phyloP scores from a whole-genome alignment of 2,113 vertebrate species.

The Trochalopteron elliotii region DNA sequence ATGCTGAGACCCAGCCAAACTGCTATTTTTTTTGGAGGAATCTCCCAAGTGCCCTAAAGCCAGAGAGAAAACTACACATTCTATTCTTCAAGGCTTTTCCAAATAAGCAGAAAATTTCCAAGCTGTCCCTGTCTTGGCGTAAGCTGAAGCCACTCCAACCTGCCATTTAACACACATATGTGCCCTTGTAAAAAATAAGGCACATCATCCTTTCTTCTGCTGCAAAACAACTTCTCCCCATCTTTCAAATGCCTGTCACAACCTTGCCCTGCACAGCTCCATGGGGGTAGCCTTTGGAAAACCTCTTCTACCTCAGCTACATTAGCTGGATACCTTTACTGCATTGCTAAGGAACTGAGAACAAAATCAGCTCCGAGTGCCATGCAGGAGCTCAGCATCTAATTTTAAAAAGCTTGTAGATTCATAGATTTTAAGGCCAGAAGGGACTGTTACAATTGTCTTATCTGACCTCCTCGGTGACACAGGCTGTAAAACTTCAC shows the following conservation, averaged over 20 bases:
- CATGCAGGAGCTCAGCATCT: rapidly evolving
- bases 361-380: background rate
- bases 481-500: background rate
- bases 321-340: background rate
- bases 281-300: background rate
- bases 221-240: background rate
- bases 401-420: background rate
- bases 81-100: background rate
- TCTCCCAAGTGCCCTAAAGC: background rate
- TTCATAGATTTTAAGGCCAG: background rate
- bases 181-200: background rate
- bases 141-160: background rate
- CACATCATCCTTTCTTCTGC: background rate
- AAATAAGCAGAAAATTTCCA: background rate
- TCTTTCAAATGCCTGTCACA: background rate
- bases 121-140: rapidly evolving
- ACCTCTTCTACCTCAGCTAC: background rate
- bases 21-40: background rate
- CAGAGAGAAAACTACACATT: background rate
- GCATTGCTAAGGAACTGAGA: background rate
- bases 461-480: background rate
- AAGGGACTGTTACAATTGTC: background rate
- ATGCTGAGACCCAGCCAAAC: background rate
- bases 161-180: background rate
- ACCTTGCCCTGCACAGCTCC: background rate